phyloP scores from a whole-genome alignment of 2,888 invertebrate genomes.

The Synanthedon tipuliformis region DNA sequence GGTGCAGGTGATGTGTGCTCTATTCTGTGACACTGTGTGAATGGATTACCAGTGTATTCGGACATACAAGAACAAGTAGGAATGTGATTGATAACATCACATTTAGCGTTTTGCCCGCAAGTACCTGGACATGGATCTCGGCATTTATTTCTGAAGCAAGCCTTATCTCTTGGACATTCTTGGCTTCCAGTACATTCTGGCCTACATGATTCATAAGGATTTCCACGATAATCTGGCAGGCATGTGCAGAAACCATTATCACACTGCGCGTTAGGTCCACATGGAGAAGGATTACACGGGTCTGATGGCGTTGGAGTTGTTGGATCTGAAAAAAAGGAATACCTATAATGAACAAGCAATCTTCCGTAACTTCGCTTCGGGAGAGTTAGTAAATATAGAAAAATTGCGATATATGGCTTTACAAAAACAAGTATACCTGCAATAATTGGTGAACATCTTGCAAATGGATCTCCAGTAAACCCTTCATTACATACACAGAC shows the following conservation, averaged over 20 bases:
- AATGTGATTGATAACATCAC: constrained; percentile 80
- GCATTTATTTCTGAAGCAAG: constrained; percentile 80
- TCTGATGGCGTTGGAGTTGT: constrained; percentile 52
- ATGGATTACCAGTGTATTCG: constrained; percentile 81
- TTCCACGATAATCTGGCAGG: constrained; percentile 75
- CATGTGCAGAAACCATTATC: constrained; percentile 77
- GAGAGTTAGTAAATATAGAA: no score
- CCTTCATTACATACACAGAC: constrained; percentile 82
- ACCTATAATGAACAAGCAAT: no score
- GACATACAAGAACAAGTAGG: constrained; percentile 77
- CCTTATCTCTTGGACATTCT: constrained; percentile 77
- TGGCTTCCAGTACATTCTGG: constrained; percentile 80
- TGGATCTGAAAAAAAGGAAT: constrained; percentile 34
- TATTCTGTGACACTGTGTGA: constrained; percentile 61
- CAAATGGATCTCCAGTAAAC: constrained; percentile 85
- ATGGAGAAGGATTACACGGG: constrained; percentile 78
- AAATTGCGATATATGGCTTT: not conserved
- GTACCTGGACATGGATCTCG: constrained; percentile 80
- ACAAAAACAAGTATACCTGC: constrained; percentile 30
- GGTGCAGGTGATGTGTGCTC: constrained; percentile 27
- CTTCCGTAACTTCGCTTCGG: no score
- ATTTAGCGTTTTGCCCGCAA: constrained; percentile 80
- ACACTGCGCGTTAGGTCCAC: constrained; percentile 79
- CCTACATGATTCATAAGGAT: constrained; percentile 77
- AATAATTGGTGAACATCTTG: constrained; percentile 74